These are phyloP conservation scores for Rousettus madagascariensis DNA, from an alignment of 2,797 vertebrate genomes.

Conservation along the genomic window DNA sequence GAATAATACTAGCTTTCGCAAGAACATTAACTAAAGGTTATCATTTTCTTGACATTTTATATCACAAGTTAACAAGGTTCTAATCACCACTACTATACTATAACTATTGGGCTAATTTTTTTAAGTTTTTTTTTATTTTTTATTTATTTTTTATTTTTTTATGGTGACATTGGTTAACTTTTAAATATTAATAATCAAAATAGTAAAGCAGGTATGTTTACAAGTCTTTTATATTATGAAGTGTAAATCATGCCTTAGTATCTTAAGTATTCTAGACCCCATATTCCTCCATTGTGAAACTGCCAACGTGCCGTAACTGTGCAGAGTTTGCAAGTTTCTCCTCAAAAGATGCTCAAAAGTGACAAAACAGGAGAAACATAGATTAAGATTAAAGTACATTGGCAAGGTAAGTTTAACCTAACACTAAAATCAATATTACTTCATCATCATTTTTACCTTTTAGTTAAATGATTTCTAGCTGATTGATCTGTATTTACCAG, in stretches of 20 bases:
- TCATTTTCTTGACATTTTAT: constrained; percentile 45
- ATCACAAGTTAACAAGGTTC: constrained; percentile 13
- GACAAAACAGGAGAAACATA: background rate
- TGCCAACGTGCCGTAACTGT: background rate
- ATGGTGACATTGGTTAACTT: background rate
- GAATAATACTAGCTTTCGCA: constrained; percentile 12
- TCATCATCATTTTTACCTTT: constrained; percentile 43
- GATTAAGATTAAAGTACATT: background rate
- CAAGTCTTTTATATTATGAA: background rate
- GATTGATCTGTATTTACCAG: background rate
- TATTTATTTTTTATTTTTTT: too few relatives aligned
- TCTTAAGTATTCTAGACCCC: background rate
- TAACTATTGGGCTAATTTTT: constrained; percentile 12
- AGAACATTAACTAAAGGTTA: constrained; percentile 40
- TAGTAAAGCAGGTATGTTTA: background rate
- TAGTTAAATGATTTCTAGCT: constrained; percentile 51
- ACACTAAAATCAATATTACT: background rate
- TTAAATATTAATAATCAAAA: constrained; percentile 35
- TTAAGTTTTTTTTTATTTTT: too few relatives aligned
- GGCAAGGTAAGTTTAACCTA: background rate
- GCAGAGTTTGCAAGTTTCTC: background rate
- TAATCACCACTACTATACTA: background rate
- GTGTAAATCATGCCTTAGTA: background rate
- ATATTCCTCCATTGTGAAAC: constrained; percentile 26
- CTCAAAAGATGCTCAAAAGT: constrained; percentile 52